Percentiles rank a stretch among this genome's conserved stretches.
Conservation (phyloP, 2,797 vertebrate genomes). For the Lagorchestes hirsutus region DNA sequence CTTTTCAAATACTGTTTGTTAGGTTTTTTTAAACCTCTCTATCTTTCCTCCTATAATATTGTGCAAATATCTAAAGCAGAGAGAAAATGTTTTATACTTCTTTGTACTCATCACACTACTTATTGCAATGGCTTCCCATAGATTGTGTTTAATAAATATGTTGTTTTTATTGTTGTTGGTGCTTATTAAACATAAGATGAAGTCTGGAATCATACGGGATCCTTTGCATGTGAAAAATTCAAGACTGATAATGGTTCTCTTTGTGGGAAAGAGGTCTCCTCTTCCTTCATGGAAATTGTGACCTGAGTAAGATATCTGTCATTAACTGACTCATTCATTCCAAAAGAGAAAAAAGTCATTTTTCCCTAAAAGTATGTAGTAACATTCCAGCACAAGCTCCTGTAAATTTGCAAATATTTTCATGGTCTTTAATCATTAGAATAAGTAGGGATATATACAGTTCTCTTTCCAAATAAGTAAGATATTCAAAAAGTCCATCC, state of each 20-base stretch:
- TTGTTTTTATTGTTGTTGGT: neutral
- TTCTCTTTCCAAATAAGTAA: neutral
- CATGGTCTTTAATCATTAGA: slow-evolving; percentile 40
- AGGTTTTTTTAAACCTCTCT: neutral
- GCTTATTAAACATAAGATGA: neutral
- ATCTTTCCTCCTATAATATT: too few species aligned
- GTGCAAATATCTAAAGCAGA: too few species aligned
- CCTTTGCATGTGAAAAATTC: neutral
- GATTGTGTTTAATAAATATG: neutral
- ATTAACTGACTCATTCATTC: neutral
- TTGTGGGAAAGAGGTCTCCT: neutral
- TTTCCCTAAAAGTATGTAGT: neutral
- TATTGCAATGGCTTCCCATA: neutral
- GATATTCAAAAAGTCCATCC: neutral
- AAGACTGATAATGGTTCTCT: neutral
- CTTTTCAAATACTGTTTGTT: neutral
- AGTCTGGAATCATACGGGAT: neutral
- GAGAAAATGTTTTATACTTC: neutral
- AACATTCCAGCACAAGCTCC: neutral
- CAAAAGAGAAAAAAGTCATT: neutral
- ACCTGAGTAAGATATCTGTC: neutral
- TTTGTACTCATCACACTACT: neutral
- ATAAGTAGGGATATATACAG: neutral
- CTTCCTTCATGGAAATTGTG: neutral
- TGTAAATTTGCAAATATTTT: neutral